Evolutionary conservation across 2,888 invertebrate species (phyloP).

Genomic region (Oxyscelio sp.): DNA sequence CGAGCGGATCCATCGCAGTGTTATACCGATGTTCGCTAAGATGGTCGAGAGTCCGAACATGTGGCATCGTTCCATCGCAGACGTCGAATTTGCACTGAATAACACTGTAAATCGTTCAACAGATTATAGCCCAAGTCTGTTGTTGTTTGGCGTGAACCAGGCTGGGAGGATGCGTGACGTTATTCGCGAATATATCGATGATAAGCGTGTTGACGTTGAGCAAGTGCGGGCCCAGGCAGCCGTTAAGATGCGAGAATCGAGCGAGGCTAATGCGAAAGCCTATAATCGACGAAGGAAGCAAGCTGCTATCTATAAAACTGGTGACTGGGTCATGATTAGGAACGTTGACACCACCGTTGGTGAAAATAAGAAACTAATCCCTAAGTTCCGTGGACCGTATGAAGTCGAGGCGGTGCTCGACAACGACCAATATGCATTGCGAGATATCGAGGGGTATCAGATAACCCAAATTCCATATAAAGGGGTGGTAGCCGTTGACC

Average conservation of each 20-base stretch:
- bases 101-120: slow-evolving; percentile 7
- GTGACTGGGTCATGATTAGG: slow-evolving; percentile 13
- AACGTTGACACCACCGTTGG: slow-evolving; percentile 1
- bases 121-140: neutral
- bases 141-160: too few species aligned
- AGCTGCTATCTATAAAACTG: neutral
- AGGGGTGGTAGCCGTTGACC: too few species aligned
- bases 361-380: too few species aligned
- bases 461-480: slow-evolving; percentile 6
- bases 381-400: too few species aligned
- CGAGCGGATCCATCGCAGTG: slow-evolving; percentile 14
- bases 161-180: neutral
- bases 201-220: neutral
- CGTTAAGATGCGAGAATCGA: neutral
- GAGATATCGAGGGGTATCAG: slow-evolving; percentile 13
- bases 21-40: slow-evolving; percentile 33
- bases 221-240: neutral
- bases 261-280: neutral
- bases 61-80: too few species aligned
- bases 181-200: neutral
- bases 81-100: slow-evolving; percentile 17
- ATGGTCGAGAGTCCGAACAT: neutral
- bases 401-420: neutral
- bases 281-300: slow-evolving; percentile 10
- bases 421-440: neutral